phyloP scores from a whole-genome alignment of 2,888 invertebrate species.

The Dendrolimus houi region DNA sequence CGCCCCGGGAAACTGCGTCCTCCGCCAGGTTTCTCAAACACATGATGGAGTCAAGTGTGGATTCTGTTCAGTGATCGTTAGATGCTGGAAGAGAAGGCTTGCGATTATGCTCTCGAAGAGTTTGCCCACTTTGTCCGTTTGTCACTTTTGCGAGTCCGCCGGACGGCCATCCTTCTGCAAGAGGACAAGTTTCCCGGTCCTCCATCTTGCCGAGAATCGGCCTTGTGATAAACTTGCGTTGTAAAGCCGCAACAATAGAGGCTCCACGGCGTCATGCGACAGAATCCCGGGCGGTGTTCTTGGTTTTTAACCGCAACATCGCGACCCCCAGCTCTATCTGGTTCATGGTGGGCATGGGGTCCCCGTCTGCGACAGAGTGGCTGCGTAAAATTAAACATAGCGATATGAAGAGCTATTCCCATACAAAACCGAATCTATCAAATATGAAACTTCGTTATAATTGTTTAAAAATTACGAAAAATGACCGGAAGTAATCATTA shows the following conservation, averaged over 20 bases:
- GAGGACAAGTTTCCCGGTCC: not conserved
- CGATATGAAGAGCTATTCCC: too few relatives aligned
- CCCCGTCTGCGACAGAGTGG: too few relatives aligned
- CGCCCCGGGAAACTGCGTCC: not conserved
- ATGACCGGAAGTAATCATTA: not conserved
- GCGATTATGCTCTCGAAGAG: not conserved
- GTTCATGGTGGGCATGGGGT: too few relatives aligned
- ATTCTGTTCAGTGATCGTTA: not conserved
- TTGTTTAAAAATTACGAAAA: not conserved
- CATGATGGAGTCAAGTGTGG: not conserved
- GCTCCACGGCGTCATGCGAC: too few relatives aligned
- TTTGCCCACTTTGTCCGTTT: not conserved
- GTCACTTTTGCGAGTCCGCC: not conserved
- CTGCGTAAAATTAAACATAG: too few relatives aligned
- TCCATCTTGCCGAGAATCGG: not conserved
- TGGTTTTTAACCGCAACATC: too few relatives aligned
- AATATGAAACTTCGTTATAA: not conserved
- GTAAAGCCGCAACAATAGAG: too few relatives aligned
- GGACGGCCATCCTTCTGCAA: not conserved
- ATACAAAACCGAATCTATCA: too few relatives aligned
- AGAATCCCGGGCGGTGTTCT: too few relatives aligned
- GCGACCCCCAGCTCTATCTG: too few relatives aligned
- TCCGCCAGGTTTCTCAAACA: not conserved
- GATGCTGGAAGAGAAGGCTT: not conserved
- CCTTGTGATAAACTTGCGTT: not conserved